These are phyloP conservation scores for Xestia c-nigrum DNA, from an alignment of 2,888 invertebrate species.

Conservation along the genomic window DNA sequence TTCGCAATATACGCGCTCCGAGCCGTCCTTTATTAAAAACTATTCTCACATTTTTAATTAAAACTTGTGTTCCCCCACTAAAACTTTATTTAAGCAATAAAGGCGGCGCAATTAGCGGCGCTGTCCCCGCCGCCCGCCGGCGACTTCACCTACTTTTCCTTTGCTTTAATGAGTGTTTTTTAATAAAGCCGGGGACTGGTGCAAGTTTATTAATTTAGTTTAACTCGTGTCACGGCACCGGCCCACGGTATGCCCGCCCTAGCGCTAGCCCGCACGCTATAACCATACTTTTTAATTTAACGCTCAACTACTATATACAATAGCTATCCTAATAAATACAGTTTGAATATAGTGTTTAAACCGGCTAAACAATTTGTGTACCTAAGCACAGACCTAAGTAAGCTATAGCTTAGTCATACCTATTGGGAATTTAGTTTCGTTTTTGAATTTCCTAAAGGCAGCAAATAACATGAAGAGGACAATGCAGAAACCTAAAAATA, in stretches of 20 bases:
- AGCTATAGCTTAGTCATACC: background rate
- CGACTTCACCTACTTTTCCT: slow-evolving; percentile 90
- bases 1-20: slow-evolving; percentile 89
- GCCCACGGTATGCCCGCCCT: slow-evolving; percentile 64
- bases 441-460: background rate
- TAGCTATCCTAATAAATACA: slow-evolving; percentile 17
- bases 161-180: slow-evolving; percentile 90
- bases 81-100: slow-evolving; percentile 91
- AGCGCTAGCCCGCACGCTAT: slow-evolving; percentile 73
- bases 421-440: background rate
- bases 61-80: slow-evolving; percentile 90
- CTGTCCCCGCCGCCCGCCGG: slow-evolving; percentile 90
- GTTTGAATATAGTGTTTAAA: background rate
- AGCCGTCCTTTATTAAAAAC: slow-evolving; percentile 90
- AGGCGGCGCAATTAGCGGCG: slow-evolving; percentile 90
- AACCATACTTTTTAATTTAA: slow-evolving; percentile 82
- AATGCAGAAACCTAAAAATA: background rate
- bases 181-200: slow-evolving; percentile 89
- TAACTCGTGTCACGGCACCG: slow-evolving; percentile 87
- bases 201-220: slow-evolving; percentile 90
- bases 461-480: background rate
- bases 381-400: background rate
- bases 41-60: slow-evolving; percentile 91
- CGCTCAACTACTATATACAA: slow-evolving; percentile 67
- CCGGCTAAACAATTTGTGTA: background rate